Percentiles rank a stretch among this genome's conserved stretches.
phyloP scores from a whole-genome alignment of 2,888 invertebrate species.

The Bhutanitis thaidina region DNA sequence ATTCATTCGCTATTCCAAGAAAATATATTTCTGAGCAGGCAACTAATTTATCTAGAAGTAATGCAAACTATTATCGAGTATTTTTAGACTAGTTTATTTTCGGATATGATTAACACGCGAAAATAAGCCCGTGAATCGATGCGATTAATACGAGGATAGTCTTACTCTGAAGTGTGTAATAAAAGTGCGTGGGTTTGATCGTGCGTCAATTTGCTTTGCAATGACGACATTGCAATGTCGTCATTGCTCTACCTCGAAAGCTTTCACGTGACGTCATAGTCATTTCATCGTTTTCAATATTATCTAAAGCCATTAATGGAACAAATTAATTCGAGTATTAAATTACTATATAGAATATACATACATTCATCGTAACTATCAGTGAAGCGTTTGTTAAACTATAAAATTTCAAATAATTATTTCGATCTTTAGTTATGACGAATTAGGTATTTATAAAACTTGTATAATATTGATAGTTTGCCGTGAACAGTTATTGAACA shows the following conservation, averaged over 20 bases:
- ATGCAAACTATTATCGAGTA: background rate
- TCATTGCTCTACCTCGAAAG: slow-evolving; percentile 42
- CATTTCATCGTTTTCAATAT: slow-evolving; percentile 6
- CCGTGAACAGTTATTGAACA: too few relatives aligned
- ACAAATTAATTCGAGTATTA: too few relatives aligned
- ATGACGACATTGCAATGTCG: slow-evolving; percentile 55
- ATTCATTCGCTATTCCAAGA: background rate
- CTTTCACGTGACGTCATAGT: slow-evolving; percentile 18
- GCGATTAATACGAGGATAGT: slow-evolving; percentile 46
- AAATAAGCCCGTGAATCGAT: slow-evolving; percentile 33
- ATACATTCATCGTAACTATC: too few relatives aligned
- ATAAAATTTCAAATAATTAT: too few relatives aligned
- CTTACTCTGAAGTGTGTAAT: slow-evolving; percentile 44
- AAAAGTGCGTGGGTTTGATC: slow-evolving; percentile 54
- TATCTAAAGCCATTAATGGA: slow-evolving; percentile 10
- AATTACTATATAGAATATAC: too few relatives aligned
- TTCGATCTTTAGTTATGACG: too few relatives aligned
- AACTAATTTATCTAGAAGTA: slow-evolving; percentile 10
- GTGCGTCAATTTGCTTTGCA: slow-evolving; percentile 72
- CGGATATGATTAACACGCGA: slow-evolving; percentile 14
- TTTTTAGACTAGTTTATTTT: background rate
- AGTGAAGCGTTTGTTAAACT: too few relatives aligned
- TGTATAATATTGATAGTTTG: too few relatives aligned
- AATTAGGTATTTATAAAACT: too few relatives aligned
- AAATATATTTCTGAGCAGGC: slow-evolving; percentile 11